Evolutionary conservation across 2,113 vertebrate genomes (phyloP).

Genomic region (Anarrhichthys ocellatus): DNA sequence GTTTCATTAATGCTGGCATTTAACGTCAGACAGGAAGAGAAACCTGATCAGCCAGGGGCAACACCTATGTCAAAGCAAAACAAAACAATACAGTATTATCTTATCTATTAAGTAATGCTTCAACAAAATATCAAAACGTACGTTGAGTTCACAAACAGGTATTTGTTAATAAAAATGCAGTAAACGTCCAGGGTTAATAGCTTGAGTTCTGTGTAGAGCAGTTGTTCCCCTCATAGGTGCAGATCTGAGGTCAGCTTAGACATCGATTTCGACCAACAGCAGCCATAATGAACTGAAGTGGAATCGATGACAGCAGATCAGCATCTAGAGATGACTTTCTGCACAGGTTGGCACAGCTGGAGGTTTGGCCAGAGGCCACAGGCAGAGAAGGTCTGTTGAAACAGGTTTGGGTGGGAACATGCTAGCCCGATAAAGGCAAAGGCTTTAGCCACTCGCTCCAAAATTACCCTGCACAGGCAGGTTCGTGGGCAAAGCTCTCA

Average conservation of each 20-base stretch:
- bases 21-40: constrained; percentile 14
- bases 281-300: constrained; percentile 23
- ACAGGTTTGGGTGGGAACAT: constrained; percentile 66
- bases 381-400: constrained; percentile 66
- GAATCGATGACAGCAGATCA: constrained; percentile 59
- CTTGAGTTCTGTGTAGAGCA: constrained; percentile 66
- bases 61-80: constrained; percentile 55
- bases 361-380: constrained; percentile 73
- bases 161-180: constrained; percentile 73
- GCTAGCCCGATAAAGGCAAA: constrained; percentile 61
- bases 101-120: constrained; percentile 66
- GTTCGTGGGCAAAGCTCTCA: constrained; percentile 43
- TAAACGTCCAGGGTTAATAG: constrained; percentile 72
- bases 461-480: constrained; percentile 36
- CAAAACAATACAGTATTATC: constrained; percentile 56
- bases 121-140: constrained; percentile 75
- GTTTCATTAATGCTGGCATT: constrained; percentile 41
- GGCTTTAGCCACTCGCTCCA: constrained; percentile 61
- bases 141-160: constrained; percentile 71
- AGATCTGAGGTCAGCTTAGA: constrained; percentile 65
- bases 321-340: constrained; percentile 56
- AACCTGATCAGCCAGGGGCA: constrained; percentile 48
- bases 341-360: constrained; percentile 74
- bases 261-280: constrained; percentile 28
- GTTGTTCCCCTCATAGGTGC: constrained; percentile 53